phyloP scores from a whole-genome alignment of 2,797 vertebrate species.

The Parotocinclus haroldoi region DNA sequence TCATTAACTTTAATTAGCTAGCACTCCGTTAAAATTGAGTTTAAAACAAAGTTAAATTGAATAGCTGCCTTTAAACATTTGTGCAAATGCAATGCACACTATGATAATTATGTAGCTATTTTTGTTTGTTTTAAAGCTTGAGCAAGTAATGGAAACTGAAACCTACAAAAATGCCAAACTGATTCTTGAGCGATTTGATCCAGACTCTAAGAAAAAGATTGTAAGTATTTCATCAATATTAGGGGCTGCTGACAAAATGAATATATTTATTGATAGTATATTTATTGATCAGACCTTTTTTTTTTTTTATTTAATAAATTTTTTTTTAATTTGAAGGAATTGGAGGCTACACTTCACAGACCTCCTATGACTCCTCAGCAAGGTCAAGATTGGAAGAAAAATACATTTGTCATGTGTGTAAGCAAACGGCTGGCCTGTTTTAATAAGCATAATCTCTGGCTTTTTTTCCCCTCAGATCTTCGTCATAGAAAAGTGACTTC shows the following conservation, averaged over 20 bases:
- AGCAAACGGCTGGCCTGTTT: conserved; percentile 14
- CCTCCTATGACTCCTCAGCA: conserved; percentile 81
- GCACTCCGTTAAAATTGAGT: conserved; percentile 78
- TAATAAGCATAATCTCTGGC: conserved; percentile 5
- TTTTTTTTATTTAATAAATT: too few relatives aligned
- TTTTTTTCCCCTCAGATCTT: conserved; percentile 76
- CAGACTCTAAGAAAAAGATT: conserved; percentile 85
- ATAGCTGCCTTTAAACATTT: not conserved
- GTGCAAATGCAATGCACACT: not conserved
- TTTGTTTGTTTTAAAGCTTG: conserved; percentile 75
- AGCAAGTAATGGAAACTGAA: conserved; percentile 99
- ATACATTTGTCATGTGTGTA: not conserved
- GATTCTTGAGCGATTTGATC: conserved; percentile 98
- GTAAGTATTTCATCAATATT: conserved; percentile 64
- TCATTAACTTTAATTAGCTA: conserved; percentile 98
- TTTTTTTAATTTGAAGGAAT: conserved; percentile 81
- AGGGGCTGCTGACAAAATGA: not conserved
- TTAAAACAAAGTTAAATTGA: conserved; percentile 27
- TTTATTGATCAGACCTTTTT: conserved; percentile 31
- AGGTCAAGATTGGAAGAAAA: conserved; percentile 85
- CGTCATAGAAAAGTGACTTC: conserved; percentile 82
- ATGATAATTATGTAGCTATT: not conserved
- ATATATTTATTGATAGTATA: too few relatives aligned
- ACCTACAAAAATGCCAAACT: conserved; percentile 97
- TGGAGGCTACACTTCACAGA: conserved; percentile 75